Base-by-base conservation (phyloP, 53 echinoderm and acorn worm species). In the Glandiceps talaboti region DNA sequence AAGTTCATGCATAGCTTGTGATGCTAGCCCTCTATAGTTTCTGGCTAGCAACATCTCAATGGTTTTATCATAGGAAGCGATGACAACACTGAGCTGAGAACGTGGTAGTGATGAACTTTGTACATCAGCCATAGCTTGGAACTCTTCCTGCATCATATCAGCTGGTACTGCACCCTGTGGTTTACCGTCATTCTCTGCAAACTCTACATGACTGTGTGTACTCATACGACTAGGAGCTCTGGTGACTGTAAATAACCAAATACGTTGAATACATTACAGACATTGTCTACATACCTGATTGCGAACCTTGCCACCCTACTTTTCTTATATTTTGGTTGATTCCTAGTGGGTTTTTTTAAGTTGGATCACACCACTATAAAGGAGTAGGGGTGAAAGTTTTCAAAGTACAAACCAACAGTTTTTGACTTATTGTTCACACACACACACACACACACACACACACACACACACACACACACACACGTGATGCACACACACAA, bases 1-100 rank as follows among this genome's bases (percentile, higher is more conserved):
- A 31, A 97, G 87, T 88, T 97, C 97, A 91, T 97, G 97, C 91
- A 93, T 97, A 74, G 91, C 97, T 33, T 97, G 97, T 31, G 93
- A 90, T 14, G 97, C 93, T 31, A 97, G 86, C 20, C 91, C 92
- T 26, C 79, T 77, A 72, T 97, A 92, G 77, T 93, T 97, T 29
- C 93, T 90, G 14, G 91, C 92, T 75, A 93, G 82, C 81, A 97
- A 74, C 85, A 97, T 93, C 78, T 97, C 97, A 33, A 96, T 96
- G 12, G 97, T 96, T 78, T 96, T 93, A 80, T 90, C 92, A 80
- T 93, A 96, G 1, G 97, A 96, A 26, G 92, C 85, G 1, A 96
- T 73, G 29, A 93, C 92, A 29, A 96, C 97, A 33, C 86, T 87
- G 26, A 91, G 87, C 79, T 96, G 97, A 33, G 97, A 96, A 80